Percentiles rank a stretch among this genome's conserved stretches.
phyloP scores from a whole-genome alignment of 2,797 vertebrate species.

The Odontamblyopus lacepedii region DNA sequence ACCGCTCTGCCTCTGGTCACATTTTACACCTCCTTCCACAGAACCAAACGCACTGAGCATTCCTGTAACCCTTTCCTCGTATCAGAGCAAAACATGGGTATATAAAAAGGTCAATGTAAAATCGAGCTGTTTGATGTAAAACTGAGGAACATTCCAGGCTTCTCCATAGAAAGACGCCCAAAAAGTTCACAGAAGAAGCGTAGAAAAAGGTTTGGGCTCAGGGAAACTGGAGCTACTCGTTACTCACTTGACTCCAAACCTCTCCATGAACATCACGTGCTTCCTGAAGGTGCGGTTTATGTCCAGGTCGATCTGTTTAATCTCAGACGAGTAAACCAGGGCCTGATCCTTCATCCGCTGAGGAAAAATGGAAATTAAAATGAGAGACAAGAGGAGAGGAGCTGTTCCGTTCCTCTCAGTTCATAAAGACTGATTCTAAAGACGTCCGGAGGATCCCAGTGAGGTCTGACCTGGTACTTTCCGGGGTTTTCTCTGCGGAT shows the following conservation, averaged over 20 bases:
- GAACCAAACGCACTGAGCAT: too few species aligned
- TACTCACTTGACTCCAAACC: constrained; percentile 90
- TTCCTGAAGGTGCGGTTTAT: constrained; percentile 91
- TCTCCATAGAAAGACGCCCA: too few species aligned
- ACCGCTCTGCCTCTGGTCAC: constrained; percentile 31
- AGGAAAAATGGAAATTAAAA: neutral
- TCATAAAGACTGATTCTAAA: too few species aligned
- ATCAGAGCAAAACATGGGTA: too few species aligned
- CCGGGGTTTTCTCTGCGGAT: constrained; percentile 82
- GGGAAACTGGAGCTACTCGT: too few species aligned
- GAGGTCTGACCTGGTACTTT: constrained; percentile 80
- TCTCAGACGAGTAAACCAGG: constrained; percentile 81
- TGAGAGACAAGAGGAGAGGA: neutral
- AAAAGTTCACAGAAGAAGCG: too few species aligned
- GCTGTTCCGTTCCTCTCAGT: too few species aligned
- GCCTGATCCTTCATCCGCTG: constrained; percentile 90
- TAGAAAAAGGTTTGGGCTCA: too few species aligned
- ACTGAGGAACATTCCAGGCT: too few species aligned
- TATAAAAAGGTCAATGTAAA: too few species aligned
- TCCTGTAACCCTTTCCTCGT: neutral
- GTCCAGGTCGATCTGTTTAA: constrained; percentile 93
- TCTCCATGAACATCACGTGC: constrained; percentile 94
- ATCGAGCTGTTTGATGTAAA: too few species aligned
- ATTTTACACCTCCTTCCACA: too few species aligned
- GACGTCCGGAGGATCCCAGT: neutral